A percentile compares a stretch with the other conserved stretches of the same genome.
Conservation (phyloP, 2,113 vertebrate species). For the Pantherophis guttatus region DNA sequence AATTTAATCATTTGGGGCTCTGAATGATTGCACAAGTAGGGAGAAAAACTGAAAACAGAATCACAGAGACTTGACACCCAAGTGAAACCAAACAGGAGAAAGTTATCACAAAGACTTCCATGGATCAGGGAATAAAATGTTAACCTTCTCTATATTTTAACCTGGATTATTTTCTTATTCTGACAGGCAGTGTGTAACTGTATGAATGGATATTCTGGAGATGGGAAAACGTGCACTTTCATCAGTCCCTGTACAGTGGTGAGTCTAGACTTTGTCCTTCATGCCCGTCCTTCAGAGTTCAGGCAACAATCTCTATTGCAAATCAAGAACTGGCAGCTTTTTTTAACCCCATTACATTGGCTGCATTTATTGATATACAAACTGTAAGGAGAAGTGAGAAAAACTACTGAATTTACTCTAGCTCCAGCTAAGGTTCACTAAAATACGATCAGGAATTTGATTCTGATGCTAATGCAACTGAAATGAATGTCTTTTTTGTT, state of each 20-base stretch:
- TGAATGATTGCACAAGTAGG: neutral
- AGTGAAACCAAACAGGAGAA: neutral
- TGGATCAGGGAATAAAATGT: neutral
- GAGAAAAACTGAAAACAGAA: neutral
- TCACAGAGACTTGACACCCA: neutral
- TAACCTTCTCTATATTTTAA: neutral
- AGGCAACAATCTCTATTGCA: neutral
- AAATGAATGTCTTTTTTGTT: neutral
- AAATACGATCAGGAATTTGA: neutral
- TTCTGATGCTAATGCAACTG: neutral
- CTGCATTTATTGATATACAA: neutral
- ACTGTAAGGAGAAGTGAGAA: neutral
- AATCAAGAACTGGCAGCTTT: neutral
- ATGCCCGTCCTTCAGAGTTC: neutral
- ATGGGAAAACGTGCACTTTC: conserved; percentile 77
- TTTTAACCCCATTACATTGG: neutral
- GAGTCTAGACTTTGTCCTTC: conserved; percentile 35
- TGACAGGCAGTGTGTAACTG: conserved; percentile 84
- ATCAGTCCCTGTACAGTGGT: conserved; percentile 80
- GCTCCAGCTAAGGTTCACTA: neutral
- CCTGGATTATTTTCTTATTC: neutral
- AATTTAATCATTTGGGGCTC: neutral
- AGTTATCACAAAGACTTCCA: neutral
- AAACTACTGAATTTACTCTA: neutral
- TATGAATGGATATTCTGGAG: conserved; percentile 72